Conservation (phyloP, 2,797 vertebrate genomes). For the Artibeus jamaicensis region DNA sequence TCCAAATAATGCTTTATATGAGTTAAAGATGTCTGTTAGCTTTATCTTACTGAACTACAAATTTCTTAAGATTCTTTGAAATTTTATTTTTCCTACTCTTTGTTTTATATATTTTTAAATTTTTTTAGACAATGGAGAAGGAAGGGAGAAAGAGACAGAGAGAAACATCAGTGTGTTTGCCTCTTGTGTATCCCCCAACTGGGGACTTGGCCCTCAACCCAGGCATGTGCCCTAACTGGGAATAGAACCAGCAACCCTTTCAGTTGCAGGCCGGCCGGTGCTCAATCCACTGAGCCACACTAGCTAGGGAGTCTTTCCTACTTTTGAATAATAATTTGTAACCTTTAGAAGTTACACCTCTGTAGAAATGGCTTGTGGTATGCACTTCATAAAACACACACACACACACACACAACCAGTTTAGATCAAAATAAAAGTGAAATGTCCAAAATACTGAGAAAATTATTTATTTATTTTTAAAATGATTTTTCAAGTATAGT, state of each 20-base stretch:
- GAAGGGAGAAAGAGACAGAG: too few relatives aligned
- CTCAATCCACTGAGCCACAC: too few relatives aligned
- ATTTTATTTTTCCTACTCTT: background rate
- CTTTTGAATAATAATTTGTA: background rate
- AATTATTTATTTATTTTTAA: too few relatives aligned
- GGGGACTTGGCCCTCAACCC: too few relatives aligned
- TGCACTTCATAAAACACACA: background rate
- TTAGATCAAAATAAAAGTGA: background rate
- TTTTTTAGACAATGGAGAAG: too few relatives aligned
- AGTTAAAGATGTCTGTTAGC: background rate
- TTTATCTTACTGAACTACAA: background rate
- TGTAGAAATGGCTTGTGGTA: background rate
- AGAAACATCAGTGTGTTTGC: too few relatives aligned
- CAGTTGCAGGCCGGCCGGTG: too few relatives aligned
- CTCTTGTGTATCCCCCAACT: too few relatives aligned
- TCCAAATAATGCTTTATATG: background rate
- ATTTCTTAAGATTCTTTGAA: background rate
- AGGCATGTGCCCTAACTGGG: too few relatives aligned
- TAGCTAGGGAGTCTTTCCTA: background rate
- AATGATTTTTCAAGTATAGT: too few relatives aligned
- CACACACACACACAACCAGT: background rate
- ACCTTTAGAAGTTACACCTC: background rate
- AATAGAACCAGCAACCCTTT: too few relatives aligned
- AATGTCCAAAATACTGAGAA: background rate
- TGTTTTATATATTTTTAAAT: too few relatives aligned